These are phyloP conservation scores for Desoria tigrina DNA, from an alignment of 2,888 invertebrate genomes.

Conservation along the genomic window DNA sequence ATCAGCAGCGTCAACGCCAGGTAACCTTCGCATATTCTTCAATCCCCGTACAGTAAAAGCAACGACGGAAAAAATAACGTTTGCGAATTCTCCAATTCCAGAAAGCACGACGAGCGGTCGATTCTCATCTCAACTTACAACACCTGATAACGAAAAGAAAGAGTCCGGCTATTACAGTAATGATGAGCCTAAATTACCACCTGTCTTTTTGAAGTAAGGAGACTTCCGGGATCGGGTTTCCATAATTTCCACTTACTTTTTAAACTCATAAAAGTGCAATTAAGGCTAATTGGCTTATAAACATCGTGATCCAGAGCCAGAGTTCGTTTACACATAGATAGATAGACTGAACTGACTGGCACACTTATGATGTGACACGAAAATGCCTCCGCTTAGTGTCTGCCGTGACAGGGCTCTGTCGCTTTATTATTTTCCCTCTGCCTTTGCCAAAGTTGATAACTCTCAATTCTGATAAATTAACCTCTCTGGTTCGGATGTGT, in stretches of 20 bases:
- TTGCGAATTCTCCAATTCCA: constrained; percentile 10
- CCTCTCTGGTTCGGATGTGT: too few species aligned
- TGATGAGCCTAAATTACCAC: constrained; percentile 50
- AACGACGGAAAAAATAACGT: too few species aligned
- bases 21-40: constrained; percentile 25
- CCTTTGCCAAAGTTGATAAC: not conserved
- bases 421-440: constrained; percentile 2
- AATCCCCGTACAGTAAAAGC: too few species aligned
- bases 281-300: too few species aligned
- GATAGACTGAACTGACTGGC: too few species aligned
- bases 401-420: not conserved
- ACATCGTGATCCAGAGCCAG: too few species aligned
- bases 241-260: not conserved
- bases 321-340: too few species aligned
- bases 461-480: not conserved
- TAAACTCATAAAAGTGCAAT: too few species aligned
- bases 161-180: constrained; percentile 53
- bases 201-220: constrained; percentile 51
- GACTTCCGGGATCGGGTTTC: not conserved
- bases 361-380: too few species aligned
- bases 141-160: constrained; percentile 53
- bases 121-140: constrained; percentile 52
- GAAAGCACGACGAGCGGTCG: constrained; percentile 53
- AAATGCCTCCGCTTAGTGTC: too few species aligned
- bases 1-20: constrained; percentile 51